A percentile compares a stretch with the other conserved stretches of the same genome.
These are phyloP conservation scores for Lagopus leucura DNA, from an alignment of 2,113 vertebrate genomes.

Conservation along the genomic window DNA sequence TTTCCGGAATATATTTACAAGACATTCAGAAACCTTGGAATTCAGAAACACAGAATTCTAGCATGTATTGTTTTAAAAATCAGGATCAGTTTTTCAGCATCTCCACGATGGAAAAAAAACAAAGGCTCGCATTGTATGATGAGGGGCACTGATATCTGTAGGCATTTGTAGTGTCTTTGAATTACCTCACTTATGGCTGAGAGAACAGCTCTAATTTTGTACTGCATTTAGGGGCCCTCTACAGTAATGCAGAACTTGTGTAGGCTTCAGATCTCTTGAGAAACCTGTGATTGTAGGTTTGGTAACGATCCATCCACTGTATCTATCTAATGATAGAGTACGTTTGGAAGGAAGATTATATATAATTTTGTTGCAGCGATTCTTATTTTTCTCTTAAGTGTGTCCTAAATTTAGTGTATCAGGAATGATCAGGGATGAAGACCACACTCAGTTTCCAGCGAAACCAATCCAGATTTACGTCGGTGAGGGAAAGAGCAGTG, in stretches of 20 bases:
- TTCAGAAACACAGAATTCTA: background rate
- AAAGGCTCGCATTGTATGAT: accelerated
- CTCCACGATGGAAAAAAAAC: background rate
- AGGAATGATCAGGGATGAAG: background rate
- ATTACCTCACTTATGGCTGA: background rate
- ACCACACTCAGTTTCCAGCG: background rate
- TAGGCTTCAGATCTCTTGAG: background rate
- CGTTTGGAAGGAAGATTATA: background rate
- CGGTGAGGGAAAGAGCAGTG: background rate
- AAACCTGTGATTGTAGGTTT: background rate
- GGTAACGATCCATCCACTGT: background rate
- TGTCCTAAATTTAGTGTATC: background rate
- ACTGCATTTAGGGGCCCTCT: background rate
- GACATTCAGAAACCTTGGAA: background rate
- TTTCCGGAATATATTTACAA: background rate
- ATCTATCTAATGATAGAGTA: background rate
- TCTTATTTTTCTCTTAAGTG: background rate
- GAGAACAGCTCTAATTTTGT: background rate
- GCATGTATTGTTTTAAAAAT: background rate
- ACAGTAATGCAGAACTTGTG: background rate
- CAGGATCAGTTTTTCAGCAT: background rate
- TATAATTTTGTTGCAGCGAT: background rate
- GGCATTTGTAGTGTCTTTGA: background rate
- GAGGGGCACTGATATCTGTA: background rate
- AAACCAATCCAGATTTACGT: background rate